Evolutionary conservation across 2,888 invertebrate species (phyloP), one percentile per base, ranked within the genome.

Genomic region (Syritta pipiens): DNA sequence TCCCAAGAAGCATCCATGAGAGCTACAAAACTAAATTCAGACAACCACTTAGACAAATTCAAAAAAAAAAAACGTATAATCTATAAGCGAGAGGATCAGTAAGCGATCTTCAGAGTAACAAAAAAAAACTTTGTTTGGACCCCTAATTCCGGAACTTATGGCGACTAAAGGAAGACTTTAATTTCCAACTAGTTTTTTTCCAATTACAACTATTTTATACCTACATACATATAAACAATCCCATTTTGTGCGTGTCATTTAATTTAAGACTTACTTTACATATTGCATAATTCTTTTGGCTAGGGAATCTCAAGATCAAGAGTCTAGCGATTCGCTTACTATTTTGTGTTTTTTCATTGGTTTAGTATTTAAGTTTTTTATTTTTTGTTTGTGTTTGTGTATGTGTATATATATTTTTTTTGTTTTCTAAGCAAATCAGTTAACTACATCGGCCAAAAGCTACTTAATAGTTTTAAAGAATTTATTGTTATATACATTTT

Each of bases 71-170:
- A 17, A 68, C 63, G 32, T 75, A 59, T 57, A 62, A 22, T 24
- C 49, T 28, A 26, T n/a, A 48, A 28, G 10, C 20, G 9, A 10
- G n/a, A n/a, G 37, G 42, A 67, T 55, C 35, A 12, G 1, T 14
- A 10, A n/a, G 1, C 1, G 26, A 35, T 26, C 14, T 35, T 37
- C 1, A n/a, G n/a, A n/a, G n/a, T n/a, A n/a, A n/a, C n/a, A n/a
- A n/a, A n/a, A n/a, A n/a, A 24, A 28, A 14, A 7, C 9, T 4
- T 24, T 22, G 14, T n/a, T 60, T 53, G 49, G 19, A 69, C 46
- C 20, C 17, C 46, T 82, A n/a, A n/a, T 48, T 40, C 53, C 82
- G 82, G 82, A 86, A 86, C 84, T 84, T 84, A 85, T 86, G 85
- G 85, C 83, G 85, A 84, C 84, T 84, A 37, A 17, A 37, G 14